These are phyloP conservation scores for Babyrousa celebensis DNA, from an alignment of 2,797 vertebrate species.

Conservation along the genomic window DNA sequence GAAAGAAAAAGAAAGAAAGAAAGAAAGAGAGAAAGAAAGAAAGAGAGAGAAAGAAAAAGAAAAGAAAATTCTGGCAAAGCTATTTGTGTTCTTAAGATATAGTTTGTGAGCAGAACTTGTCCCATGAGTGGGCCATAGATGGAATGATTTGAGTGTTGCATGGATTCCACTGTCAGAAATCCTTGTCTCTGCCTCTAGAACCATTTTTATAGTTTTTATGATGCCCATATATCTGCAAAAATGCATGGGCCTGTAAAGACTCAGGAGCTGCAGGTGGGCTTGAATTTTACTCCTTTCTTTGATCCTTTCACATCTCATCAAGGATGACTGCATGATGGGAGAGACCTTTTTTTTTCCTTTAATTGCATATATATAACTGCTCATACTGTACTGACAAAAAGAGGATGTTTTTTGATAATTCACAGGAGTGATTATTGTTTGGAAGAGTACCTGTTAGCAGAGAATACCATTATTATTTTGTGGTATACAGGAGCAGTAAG, in stretches of 20 bases:
- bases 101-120: not conserved
- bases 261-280: not conserved
- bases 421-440: not conserved
- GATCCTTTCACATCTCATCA: not conserved
- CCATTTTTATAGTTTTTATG: constrained; percentile 11
- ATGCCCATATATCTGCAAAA: not conserved
- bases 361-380: not conserved
- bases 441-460: not conserved
- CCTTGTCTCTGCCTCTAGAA: not conserved
- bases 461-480: constrained; percentile 3
- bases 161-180: not conserved
- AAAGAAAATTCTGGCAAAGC: not conserved
- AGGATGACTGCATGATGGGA: not conserved
- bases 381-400: not conserved
- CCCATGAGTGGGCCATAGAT: not conserved
- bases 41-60: too few species aligned
- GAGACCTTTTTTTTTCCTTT: not conserved
- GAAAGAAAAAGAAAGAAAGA: not conserved
- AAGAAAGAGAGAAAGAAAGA: too few species aligned
- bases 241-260: not conserved
- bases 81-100: not conserved
- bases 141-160: not conserved
- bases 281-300: constrained; percentile 12
- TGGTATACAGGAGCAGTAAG: not conserved
- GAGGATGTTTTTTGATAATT: constrained; percentile 6